Percentiles rank a stretch among this genome's conserved stretches.
These are phyloP conservation scores for Jaculus jaculus DNA, from an alignment of 2,113 vertebrate genomes.

Conservation along the genomic window DNA sequence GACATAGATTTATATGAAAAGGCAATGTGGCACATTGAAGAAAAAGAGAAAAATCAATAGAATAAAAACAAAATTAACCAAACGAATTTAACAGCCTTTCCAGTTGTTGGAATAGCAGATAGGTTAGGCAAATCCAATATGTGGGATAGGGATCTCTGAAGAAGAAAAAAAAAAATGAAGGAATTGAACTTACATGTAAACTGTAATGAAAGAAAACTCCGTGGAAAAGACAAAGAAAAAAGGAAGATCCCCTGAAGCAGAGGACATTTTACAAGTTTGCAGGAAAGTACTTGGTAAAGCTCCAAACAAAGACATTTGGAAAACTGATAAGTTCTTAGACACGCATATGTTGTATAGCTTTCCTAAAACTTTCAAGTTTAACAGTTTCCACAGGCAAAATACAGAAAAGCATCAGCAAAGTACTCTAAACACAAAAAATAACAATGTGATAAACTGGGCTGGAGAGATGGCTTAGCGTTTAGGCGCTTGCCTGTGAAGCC, in stretches of 20 bases:
- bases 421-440: background rate
- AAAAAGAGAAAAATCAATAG: background rate
- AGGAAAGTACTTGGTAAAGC: background rate
- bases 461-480: no score
- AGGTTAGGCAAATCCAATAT: background rate
- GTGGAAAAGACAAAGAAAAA: background rate
- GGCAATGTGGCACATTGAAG: no score
- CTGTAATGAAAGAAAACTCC: no score
- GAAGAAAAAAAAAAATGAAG: background rate
- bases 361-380: background rate
- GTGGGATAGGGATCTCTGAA: no score
- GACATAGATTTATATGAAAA: no score
- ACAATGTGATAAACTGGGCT: background rate
- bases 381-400: background rate
- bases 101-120: background rate
- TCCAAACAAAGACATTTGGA: background rate
- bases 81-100: background rate
- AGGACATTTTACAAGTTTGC: background rate
- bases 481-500: no score
- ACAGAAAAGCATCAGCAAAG: background rate
- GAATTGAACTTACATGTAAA: background rate
- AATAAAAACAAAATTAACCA: background rate
- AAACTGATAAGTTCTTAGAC: no score
- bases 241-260: background rate
- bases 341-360: no score